These are phyloP conservation scores for Drosophila kanekoi DNA, from an alignment of 2,888 invertebrate genomes.

Conservation along the genomic window DNA sequence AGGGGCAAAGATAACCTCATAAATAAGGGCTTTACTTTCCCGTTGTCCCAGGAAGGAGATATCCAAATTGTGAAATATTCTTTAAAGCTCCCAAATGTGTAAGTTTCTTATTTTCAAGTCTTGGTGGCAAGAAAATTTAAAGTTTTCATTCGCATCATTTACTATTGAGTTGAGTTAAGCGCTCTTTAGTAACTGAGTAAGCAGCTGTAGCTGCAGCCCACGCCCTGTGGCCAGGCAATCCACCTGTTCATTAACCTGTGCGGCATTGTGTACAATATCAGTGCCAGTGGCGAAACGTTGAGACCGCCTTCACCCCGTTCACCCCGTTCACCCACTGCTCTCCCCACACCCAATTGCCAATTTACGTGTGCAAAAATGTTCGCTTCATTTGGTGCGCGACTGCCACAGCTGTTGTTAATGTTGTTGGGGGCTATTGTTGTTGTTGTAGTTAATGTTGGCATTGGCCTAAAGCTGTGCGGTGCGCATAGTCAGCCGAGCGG, in stretches of 20 bases:
- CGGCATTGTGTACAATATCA: constrained; percentile 42
- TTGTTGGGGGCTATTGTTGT: constrained; percentile 25
- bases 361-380: constrained; percentile 60
- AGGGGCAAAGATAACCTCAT: too few species aligned
- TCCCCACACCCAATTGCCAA: constrained; percentile 5
- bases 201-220: not conserved
- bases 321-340: too few species aligned
- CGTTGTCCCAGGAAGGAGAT: too few species aligned
- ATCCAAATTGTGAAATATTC: too few species aligned
- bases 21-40: too few species aligned
- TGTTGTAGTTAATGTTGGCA: constrained; percentile 26
- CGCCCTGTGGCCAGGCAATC: constrained; percentile 4
- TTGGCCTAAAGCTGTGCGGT: constrained; percentile 48
- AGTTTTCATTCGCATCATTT: constrained; percentile 7
- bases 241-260: constrained; percentile 60
- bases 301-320: not conserved
- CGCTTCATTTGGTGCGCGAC: constrained; percentile 70
- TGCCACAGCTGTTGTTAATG: constrained; percentile 56
- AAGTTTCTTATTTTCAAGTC: not conserved
- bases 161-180: constrained; percentile 20
- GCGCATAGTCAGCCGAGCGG: constrained; percentile 62
- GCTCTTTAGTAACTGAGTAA: constrained; percentile 21
- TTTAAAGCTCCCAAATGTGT: too few species aligned
- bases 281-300: constrained; percentile 45
- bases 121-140: not conserved